Evolutionary conservation across 2,113 vertebrate species (phyloP), one percentile per base, ranked within the genome.

Genomic region (Shinisaurus crocodilurus): DNA sequence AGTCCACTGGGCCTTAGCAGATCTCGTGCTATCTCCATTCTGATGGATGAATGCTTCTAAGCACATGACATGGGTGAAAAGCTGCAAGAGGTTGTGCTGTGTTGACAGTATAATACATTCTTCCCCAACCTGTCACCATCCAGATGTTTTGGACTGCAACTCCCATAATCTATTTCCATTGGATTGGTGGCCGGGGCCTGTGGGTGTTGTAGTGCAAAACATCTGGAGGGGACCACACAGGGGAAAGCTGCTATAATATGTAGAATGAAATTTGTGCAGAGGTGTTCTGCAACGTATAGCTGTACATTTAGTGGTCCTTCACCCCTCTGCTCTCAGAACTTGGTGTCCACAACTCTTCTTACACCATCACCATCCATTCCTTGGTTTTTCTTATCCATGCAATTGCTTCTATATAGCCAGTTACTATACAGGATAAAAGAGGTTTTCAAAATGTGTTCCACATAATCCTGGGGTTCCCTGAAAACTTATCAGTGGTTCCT

Each of bases 81-180:
- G 1, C 0, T 0, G 50, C 77, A 85, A 6, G 25, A 27, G 67
- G 57, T n/a, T 43, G 74, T 65, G n/a, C 63, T 65, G 13, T 43
- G 27, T 37, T 75, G 72, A 32, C 34, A 63, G 2, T 3, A 63
- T 63, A 23, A 63, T 63, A 63, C 16, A 23, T 23, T 18, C 60
- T 63, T 23, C 5, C 54, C 54, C 54, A 13, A 60, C 2, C 60
- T 4, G 3, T 23, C 20, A 54, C 50, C 50, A 54, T 5, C 50
- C 50, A 63, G 18, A 63, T 63, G 60, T 63, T 18, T 63, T 63
- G 60, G 60, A 63, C 60, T 63, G 20, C 60, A 63, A 63, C 60
- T 63, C 60, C 60, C 60, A 63, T 23, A 63, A 63, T 63, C 13
- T 18, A 63, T 63, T 63, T 63, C 60, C 60, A 63, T 63, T 63